These are phyloP conservation scores for Chloroceryle inda DNA, from an alignment of 2,797 vertebrate genomes.

Conservation along the genomic window DNA sequence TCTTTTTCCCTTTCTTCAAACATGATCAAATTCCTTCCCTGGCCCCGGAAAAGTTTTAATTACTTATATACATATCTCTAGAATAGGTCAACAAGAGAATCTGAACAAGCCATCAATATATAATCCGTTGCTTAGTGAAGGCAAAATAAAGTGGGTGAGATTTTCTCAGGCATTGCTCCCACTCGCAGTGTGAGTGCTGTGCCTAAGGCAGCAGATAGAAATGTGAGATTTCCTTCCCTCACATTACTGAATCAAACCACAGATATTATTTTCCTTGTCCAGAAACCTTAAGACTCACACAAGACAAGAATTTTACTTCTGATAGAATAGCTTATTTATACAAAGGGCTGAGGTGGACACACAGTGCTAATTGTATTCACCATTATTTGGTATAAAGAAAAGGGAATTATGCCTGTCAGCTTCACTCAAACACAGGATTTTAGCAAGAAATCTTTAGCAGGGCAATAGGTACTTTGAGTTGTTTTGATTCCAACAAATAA, in stretches of 20 bases:
- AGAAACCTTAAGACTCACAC: background rate
- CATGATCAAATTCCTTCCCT: background rate
- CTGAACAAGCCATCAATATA: background rate
- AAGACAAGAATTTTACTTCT: background rate
- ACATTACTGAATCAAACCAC: background rate
- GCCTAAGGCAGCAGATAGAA: background rate
- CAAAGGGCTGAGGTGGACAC: background rate
- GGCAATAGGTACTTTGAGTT: background rate
- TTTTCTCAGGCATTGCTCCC: background rate
- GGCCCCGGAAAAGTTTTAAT: background rate
- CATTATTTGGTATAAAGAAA: background rate
- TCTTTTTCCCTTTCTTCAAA: background rate
- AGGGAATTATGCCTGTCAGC: background rate
- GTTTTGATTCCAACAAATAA: background rate
- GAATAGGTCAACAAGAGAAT: background rate
- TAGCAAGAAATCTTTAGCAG: background rate
- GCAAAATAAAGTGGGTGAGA: background rate
- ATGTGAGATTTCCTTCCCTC: background rate
- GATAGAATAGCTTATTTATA: background rate
- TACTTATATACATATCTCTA: background rate
- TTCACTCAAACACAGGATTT: background rate
- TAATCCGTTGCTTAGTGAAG: background rate
- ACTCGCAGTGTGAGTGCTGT: background rate
- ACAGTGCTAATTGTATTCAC: background rate
- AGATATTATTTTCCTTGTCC: background rate